A percentile compares a stretch with the other conserved stretches of the same genome.
These are phyloP conservation scores for Aphidoletes aphidimyza DNA, from an alignment of 2,888 invertebrate species.

Conservation along the genomic window DNA sequence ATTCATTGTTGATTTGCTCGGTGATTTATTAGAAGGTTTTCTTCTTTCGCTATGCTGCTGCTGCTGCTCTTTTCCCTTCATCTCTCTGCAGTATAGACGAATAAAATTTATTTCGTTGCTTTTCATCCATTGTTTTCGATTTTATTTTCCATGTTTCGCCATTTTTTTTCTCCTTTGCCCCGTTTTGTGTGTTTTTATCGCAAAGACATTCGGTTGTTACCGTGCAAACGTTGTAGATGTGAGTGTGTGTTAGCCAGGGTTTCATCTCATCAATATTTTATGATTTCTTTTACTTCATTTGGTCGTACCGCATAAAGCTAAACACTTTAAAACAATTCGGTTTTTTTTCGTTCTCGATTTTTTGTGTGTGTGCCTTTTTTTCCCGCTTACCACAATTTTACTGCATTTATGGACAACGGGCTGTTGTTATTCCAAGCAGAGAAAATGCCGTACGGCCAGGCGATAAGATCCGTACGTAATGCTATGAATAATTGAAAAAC, in stretches of 20 bases:
- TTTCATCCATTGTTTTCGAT: neutral
- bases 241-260: neutral
- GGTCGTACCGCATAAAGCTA: slow-evolving; percentile 11
- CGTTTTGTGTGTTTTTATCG: neutral
- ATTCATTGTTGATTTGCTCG: slow-evolving; percentile 44
- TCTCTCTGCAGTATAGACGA: neutral
- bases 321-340: slow-evolving; percentile 35
- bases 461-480: neutral
- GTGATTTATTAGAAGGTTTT: slow-evolving; percentile 41
- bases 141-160: neutral
- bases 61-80: neutral
- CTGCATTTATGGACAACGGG: no score
- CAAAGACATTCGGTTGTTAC: neutral
- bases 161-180: neutral
- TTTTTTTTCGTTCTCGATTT: neutral
- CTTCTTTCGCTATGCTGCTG: no score
- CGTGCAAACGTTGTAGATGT: neutral
- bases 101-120: slow-evolving; percentile 26
- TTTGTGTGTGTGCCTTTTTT: neutral
- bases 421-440: neutral
- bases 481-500: slow-evolving; percentile 18
- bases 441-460: neutral
- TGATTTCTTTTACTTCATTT: slow-evolving; percentile 28
- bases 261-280: slow-evolving; percentile 47
- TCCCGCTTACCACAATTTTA: neutral